phyloP scores from a whole-genome alignment of 2,113 vertebrate genomes.

The Limnothrissa miodon region DNA sequence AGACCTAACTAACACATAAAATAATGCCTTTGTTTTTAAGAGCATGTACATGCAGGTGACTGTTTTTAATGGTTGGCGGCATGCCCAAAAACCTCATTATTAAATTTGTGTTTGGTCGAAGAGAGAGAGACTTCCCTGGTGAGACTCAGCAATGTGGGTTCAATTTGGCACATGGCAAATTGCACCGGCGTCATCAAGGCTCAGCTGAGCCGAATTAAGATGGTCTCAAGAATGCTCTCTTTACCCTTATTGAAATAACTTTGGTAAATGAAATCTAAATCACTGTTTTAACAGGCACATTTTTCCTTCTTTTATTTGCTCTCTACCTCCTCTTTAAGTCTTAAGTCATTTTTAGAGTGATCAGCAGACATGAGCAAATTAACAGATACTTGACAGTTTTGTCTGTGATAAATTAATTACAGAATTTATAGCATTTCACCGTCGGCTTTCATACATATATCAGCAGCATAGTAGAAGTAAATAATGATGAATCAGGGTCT shows the following conservation, averaged over 20 bases:
- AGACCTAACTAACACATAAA: slow-evolving; percentile 5
- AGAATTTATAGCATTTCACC: not conserved
- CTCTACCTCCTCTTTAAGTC: slow-evolving; percentile 5
- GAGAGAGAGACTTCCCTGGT: slow-evolving; percentile 25
- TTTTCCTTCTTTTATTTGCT: slow-evolving; percentile 16
- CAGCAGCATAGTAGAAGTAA: not conserved
- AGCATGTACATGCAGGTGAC: not conserved
- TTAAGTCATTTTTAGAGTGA: not conserved
- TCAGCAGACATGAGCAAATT: not conserved
- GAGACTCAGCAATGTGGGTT: slow-evolving; percentile 39
- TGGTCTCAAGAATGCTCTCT: slow-evolving; percentile 36
- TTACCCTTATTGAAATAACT: slow-evolving; percentile 13
- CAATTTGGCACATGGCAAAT: slow-evolving; percentile 23
- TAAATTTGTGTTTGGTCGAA: slow-evolving; percentile 28
- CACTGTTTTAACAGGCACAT: slow-evolving; percentile 19
- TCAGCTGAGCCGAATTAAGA: slow-evolving; percentile 39
- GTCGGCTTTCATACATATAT: not conserved
- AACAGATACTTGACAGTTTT: not conserved
- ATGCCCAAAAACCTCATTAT: slow-evolving; percentile 29
- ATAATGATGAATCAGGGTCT: not conserved
- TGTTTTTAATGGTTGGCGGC: slow-evolving; percentile 15
- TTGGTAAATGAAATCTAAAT: slow-evolving; percentile 26
- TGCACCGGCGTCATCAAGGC: slow-evolving; percentile 27
- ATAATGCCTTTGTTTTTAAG: slow-evolving; percentile 13
- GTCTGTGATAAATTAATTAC: not conserved